These are phyloP conservation scores for Zosterops borbonicus DNA, from an alignment of 2,113 vertebrate genomes.

Conservation along the genomic window DNA sequence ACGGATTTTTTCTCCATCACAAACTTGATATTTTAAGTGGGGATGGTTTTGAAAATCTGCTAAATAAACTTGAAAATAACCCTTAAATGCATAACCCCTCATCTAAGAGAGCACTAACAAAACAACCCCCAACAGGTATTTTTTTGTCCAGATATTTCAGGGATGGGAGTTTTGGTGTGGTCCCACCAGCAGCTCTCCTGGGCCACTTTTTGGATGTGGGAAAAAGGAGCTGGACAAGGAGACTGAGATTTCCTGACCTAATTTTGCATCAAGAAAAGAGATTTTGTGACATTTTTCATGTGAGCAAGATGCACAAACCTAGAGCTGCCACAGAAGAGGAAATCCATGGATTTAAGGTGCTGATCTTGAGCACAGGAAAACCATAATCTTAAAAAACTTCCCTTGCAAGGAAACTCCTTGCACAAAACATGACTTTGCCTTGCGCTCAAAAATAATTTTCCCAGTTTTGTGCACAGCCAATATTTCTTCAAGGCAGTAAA, in stretches of 20 bases:
- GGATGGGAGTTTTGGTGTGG: background rate
- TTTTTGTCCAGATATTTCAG: background rate
- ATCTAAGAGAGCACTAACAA: background rate
- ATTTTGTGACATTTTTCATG: background rate
- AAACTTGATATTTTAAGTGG: background rate
- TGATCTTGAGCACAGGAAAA: background rate
- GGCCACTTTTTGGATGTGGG: background rate
- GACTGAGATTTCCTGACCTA: background rate
- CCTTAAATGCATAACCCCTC: fast-evolving
- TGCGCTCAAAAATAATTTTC: background rate
- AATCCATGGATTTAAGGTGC: background rate
- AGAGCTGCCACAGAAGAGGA: background rate
- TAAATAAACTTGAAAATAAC: background rate
- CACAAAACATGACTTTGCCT: background rate
- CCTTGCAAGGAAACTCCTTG: background rate
- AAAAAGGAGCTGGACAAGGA: background rate
- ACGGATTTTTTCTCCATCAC: background rate
- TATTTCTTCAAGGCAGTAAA: background rate
- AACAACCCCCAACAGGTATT: background rate
- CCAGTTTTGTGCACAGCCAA: background rate
- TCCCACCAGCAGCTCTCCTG: background rate
- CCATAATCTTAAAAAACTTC: background rate
- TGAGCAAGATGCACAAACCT: background rate
- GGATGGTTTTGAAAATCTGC: background rate
- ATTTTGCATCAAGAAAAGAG: background rate